Evolutionary conservation across 2,888 invertebrate species (phyloP), one percentile per base, ranked within the genome.

Genomic region (Xestia sexstrigata): DNA sequence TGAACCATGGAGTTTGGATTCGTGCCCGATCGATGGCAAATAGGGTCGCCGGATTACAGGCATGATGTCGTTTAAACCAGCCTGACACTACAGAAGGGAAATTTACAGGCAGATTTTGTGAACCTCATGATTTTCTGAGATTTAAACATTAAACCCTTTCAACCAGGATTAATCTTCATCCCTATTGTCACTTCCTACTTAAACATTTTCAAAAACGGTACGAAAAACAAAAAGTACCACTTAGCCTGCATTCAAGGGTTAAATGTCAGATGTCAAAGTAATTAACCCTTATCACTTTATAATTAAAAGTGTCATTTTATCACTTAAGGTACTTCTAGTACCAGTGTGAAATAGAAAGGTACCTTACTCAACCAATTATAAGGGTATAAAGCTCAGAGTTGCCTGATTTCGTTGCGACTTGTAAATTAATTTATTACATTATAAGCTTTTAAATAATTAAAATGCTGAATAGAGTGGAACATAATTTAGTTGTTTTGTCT

Each of bases 301-400:
- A 81, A 88, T 83, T 82, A 83, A 81, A 85, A 81, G 70, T 83
- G 89, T 88, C 89, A 87, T 79, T 81, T 85, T 79, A 77, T 70
- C 89, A 81, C 76, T 84, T 79, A 74, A 39, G 71, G 62, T 70
- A 73, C 76, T 84, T 77, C 71, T 73, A 42, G 75, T 75, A 49
- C 70, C 49, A 75, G 42, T 63, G 62, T 62, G 52, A 76, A 76
- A 65, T 63, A 67, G 52, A 67, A 67, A 68, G 70, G 79, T 78
- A 75, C 74, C 35, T 35, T 17, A 62, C 49, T 70, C 23, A 71
- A 63, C 60, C 77, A 79, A 87, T 88, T 88, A 86, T 58, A 55
- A 86, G 70, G 83, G 83, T 67, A 69, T 26, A 5, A 52, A 82
- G 83, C 42, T 69, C 17, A 4, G 45, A 82, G 30, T 71, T 60